phyloP scores from a whole-genome alignment of 2,113 vertebrate species.

The Addax nasomaculatus region DNA sequence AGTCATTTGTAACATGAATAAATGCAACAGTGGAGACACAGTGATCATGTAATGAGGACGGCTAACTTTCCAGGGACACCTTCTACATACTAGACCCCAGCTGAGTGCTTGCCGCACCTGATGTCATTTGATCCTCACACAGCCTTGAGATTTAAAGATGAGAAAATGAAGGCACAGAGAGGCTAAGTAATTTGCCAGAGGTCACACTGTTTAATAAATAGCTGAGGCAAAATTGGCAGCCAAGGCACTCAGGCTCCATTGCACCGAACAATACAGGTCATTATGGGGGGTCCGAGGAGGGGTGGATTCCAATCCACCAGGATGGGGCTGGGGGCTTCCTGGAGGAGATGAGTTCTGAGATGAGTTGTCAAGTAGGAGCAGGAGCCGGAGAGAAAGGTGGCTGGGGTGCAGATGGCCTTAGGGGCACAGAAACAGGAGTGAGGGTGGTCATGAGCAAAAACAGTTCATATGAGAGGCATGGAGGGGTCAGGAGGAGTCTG shows the following conservation, averaged over 20 bases:
- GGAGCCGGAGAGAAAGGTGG: neutral
- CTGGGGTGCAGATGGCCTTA: neutral
- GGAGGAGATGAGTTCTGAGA: neutral
- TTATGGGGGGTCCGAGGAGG: neutral
- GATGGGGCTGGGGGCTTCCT: neutral
- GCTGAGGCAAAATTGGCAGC: neutral
- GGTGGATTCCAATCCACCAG: neutral
- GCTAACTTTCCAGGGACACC: neutral
- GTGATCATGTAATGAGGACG: too few species aligned
- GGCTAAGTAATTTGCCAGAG: neutral
- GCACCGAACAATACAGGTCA: neutral
- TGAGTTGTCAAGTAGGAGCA: neutral
- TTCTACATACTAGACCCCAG: neutral
- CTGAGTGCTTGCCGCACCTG: neutral
- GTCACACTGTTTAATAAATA: neutral
- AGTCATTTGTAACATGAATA: neutral
- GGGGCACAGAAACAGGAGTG: neutral
- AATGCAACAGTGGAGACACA: neutral
- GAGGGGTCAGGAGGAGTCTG: neutral
- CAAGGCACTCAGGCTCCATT: neutral
- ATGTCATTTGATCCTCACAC: neutral
- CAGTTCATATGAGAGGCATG: fast-evolving
- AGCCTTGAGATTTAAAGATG: neutral
- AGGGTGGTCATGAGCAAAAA: neutral
- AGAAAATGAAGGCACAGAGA: neutral